Evolutionary conservation across 64 coral and sea anemone species (phyloP).

Genomic region (Actinia tenebrosa): DNA sequence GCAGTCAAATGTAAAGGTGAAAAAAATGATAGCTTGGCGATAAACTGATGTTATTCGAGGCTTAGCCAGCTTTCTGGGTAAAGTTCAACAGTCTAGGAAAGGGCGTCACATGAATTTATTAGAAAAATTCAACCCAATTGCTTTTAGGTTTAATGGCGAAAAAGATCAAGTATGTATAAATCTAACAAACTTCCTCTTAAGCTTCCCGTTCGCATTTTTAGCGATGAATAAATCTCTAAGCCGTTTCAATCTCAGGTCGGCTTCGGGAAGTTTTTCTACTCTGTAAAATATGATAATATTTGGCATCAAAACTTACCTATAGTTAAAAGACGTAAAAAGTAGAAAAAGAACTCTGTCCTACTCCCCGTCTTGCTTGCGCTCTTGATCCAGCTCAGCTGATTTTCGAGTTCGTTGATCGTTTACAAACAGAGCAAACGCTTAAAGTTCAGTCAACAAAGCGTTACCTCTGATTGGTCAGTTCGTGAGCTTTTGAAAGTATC

Average conservation of each 20-base stretch:
- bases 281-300: too few species aligned
- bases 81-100: background rate
- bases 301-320: too few species aligned
- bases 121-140: too few species aligned
- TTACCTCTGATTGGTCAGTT: background rate
- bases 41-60: background rate
- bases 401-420: background rate
- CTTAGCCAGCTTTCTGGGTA: background rate
- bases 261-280: too few species aligned
- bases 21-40: background rate
- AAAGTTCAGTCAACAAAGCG: background rate
- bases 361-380: background rate
- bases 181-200: too few species aligned
- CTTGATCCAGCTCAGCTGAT: slow-evolving; percentile 6
- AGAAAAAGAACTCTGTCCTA: too few species aligned
- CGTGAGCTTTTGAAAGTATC: background rate
- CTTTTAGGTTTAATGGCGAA: background rate
- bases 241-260: too few species aligned
- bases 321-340: too few species aligned
- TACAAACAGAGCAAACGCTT: background rate
- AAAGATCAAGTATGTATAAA: too few species aligned
- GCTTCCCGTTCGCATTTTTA: too few species aligned
- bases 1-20: background rate
- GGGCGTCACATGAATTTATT: background rate
- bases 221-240: too few species aligned